Conservation (phyloP, 2,113 vertebrate genomes). For the Thermophis baileyi region DNA sequence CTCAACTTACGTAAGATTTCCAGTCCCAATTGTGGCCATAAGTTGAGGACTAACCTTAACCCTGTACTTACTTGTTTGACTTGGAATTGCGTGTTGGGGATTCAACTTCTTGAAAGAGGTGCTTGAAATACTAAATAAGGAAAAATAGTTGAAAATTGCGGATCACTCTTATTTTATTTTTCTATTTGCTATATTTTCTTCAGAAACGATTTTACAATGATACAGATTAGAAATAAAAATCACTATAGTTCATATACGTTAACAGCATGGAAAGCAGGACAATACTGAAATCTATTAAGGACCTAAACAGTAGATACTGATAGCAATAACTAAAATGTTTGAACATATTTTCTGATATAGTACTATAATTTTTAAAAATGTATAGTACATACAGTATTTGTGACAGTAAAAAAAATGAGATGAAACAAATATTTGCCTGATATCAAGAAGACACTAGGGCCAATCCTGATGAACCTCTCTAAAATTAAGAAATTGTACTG, state of each 20-base stretch:
- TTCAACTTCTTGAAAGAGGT: slow-evolving; percentile 89
- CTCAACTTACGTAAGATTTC: background rate
- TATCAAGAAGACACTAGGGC: background rate
- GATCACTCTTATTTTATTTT: background rate
- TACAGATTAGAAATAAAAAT: background rate
- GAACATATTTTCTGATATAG: background rate
- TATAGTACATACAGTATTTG: background rate
- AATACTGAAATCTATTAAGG: background rate
- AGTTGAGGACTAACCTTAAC: background rate
- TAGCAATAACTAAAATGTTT: background rate
- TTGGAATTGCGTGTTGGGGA: slow-evolving; percentile 84
- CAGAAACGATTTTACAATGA: background rate
- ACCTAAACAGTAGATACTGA: background rate
- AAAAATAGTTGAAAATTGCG: slow-evolving; percentile 30
- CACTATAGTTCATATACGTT: background rate
- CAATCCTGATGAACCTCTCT: background rate
- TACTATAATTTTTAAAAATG: background rate
- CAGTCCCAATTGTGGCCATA: background rate
- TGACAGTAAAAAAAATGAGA: background rate
- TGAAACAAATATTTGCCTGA: background rate
- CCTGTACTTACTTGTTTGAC: slow-evolving; percentile 78
- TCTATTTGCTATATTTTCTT: background rate
- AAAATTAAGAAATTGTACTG: background rate
- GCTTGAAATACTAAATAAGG: slow-evolving; percentile 86
- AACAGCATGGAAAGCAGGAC: background rate